These are phyloP conservation scores for Macrosteles quadrilineatus DNA, from an alignment of 1,140 invertebrate species.

Conservation along the genomic window DNA sequence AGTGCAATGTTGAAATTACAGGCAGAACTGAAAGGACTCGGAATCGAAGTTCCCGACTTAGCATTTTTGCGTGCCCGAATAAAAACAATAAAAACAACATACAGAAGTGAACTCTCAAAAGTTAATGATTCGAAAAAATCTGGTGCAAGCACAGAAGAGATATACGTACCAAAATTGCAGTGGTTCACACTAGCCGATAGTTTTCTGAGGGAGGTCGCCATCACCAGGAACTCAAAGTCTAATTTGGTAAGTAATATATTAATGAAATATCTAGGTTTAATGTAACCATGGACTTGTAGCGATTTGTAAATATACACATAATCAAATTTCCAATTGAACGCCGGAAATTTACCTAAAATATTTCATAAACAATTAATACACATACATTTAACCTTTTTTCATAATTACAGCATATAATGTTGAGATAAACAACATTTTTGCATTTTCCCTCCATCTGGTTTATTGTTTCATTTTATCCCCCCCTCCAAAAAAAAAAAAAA, in stretches of 20 bases:
- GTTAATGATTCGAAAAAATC: neutral
- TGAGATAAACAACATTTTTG: too few species aligned
- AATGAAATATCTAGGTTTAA: too few species aligned
- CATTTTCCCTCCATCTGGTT: too few species aligned
- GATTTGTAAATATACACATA: too few species aligned
- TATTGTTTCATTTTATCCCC: too few species aligned
- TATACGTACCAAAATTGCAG: neutral
- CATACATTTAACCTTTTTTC: too few species aligned
- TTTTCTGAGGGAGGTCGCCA: neutral
- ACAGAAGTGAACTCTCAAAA: neutral
- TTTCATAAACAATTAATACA: too few species aligned
- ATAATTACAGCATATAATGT: too few species aligned
- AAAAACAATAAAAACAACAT: neutral
- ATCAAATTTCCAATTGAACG: too few species aligned
- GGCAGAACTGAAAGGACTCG: neutral
- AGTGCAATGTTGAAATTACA: neutral
- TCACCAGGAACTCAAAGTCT: neutral
- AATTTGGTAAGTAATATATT: neutral
- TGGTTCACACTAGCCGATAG: neutral
- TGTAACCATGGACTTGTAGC: too few species aligned
- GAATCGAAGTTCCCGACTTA: neutral
- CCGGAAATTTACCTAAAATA: too few species aligned
- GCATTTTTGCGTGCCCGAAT: neutral
- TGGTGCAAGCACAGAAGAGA: neutral
- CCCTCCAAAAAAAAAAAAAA: too few species aligned